Evolutionary conservation across 1,140 invertebrate genomes (phyloP).

Genomic region (Drosophila arawakana): DNA sequence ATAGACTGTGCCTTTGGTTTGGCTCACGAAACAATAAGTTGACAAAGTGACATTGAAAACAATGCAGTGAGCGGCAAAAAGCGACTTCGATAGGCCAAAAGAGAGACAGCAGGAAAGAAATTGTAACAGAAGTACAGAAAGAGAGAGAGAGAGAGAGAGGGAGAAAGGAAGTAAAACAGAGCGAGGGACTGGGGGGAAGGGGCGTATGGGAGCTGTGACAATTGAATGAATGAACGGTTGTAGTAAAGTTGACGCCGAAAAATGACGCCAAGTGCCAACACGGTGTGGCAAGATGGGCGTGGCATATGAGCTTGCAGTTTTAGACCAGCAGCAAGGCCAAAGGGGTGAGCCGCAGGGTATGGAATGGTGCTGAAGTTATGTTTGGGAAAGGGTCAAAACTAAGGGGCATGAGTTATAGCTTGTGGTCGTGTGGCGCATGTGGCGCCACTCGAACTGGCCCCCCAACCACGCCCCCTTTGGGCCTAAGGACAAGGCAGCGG

Average conservation of each 20-base stretch:
- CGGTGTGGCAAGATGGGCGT: not conserved
- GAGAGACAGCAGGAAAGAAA: not conserved
- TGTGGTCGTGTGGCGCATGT: conserved; percentile 63
- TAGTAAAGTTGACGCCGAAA: conserved; percentile 64
- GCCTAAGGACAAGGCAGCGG: not conserved
- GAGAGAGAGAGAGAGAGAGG: not conserved
- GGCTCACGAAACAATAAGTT: conserved; percentile 53
- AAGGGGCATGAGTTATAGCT: conserved; percentile 55
- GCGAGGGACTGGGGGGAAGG: not conserved
- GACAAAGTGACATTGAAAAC: conserved; percentile 60
- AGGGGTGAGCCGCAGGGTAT: not conserved
- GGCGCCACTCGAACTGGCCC: conserved; percentile 33
- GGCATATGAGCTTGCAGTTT: not conserved
- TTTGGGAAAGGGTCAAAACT: no score
- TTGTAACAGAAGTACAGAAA: no score
- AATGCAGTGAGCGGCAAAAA: conserved; percentile 38
- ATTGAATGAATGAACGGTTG: conserved; percentile 52
- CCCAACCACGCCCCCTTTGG: conserved; percentile 21
- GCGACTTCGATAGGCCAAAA: not conserved
- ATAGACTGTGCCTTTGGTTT: conserved; percentile 41
- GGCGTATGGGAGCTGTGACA: conserved; percentile 37
- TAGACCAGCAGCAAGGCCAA: not conserved
- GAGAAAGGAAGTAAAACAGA: not conserved
- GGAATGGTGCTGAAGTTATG: not conserved
- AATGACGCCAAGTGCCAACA: conserved; percentile 55